Evolutionary conservation across 2,797 vertebrate genomes (phyloP).

Genomic region (Siniperca obscura): DNA sequence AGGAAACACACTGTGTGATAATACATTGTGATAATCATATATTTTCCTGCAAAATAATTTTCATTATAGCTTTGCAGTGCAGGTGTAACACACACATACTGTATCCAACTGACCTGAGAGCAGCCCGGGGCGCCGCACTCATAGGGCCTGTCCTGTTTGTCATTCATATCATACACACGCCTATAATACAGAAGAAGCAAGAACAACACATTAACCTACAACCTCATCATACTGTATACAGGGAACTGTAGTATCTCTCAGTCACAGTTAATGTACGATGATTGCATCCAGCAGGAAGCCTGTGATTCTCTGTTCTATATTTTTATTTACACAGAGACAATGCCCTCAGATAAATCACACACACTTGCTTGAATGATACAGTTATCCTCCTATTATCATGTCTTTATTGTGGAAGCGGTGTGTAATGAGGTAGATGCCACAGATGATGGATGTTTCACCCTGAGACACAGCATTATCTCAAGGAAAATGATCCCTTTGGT

Average conservation of each 20-base stretch:
- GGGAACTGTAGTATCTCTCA: background rate
- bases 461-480: slow-evolving; percentile 61
- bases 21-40: background rate
- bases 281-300: slow-evolving; percentile 36
- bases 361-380: slow-evolving; percentile 6
- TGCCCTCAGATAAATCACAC: slow-evolving; percentile 30
- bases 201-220: slow-evolving; percentile 42
- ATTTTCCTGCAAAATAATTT: background rate
- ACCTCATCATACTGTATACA: background rate
- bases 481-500: slow-evolving; percentile 67
- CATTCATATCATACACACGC: slow-evolving; percentile 96
- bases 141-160: slow-evolving; percentile 96
- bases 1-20: background rate
- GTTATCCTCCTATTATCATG: slow-evolving; percentile 39
- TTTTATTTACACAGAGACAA: slow-evolving; percentile 29
- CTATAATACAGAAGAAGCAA: slow-evolving; percentile 74
- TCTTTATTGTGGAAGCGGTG: slow-evolving; percentile 43
- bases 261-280: background rate
- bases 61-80: background rate
- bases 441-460: slow-evolving; percentile 57
- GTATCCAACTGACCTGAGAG: slow-evolving; percentile 91
- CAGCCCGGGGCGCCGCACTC: slow-evolving; percentile 96
- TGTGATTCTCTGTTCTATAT: slow-evolving; percentile 22
- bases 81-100: slow-evolving; percentile 21
- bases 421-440: slow-evolving; percentile 48